Evolutionary conservation across 1,140 invertebrate genomes (phyloP).

Genomic region (Aphelenchoides fujianensis): DNA sequence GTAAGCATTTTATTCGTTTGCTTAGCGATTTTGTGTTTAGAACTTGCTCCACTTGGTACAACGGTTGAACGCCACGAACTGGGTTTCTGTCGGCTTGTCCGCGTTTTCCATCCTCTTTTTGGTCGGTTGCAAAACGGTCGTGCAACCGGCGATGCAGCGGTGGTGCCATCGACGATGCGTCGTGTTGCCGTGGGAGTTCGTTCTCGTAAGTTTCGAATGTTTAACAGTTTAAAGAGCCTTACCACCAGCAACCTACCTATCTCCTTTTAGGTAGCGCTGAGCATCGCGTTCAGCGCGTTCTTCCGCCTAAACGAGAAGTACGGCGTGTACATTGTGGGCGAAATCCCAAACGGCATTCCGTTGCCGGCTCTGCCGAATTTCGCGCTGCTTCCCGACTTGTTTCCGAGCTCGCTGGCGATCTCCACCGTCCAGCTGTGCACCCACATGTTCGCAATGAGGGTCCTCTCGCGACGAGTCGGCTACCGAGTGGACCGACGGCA

Average conservation of each 20-base stretch:
- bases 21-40: neutral
- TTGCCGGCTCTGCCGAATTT: slow-evolving; percentile 20
- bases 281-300: neutral
- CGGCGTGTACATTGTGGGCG: neutral
- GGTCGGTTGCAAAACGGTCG: slow-evolving; percentile 41
- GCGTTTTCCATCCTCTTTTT: slow-evolving; percentile 44
- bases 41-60: neutral
- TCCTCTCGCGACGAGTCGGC: slow-evolving; percentile 23
- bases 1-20: slow-evolving; percentile 6
- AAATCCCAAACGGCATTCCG: slow-evolving; percentile 17
- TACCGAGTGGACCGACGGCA: slow-evolving; percentile 35
- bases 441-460: slow-evolving; percentile 26
- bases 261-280: neutral
- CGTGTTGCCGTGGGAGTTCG: slow-evolving; percentile 4
- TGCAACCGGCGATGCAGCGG: neutral
- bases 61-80: neutral
- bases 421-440: slow-evolving; percentile 31
- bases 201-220: neutral
- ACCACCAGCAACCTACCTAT: too few relatives aligned
- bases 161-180: neutral
- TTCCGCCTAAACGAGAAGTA: neutral
- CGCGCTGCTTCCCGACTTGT: slow-evolving; percentile 15
- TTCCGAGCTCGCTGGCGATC: slow-evolving; percentile 33
- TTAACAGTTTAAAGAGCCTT: too few relatives aligned
- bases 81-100: slow-evolving; percentile 17